These are phyloP conservation scores for Drosophila nigritarsus DNA, from an alignment of 2,888 invertebrate species.

Conservation along the genomic window DNA sequence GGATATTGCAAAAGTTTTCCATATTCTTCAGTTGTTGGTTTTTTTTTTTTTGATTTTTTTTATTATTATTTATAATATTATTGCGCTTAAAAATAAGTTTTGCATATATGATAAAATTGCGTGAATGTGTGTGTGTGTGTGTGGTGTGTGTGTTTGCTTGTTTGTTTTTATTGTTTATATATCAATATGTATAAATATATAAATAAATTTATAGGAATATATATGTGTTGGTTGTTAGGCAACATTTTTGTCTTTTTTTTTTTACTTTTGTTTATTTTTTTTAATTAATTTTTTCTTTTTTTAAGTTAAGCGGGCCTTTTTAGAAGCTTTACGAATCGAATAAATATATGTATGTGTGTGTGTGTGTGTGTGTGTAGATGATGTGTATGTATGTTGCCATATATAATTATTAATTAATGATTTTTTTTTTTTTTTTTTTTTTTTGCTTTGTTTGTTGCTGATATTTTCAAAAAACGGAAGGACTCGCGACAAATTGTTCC, in stretches of 20 bases:
- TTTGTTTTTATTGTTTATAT: conserved; percentile 55
- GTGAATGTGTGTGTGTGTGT: conserved; percentile 46
- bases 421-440: conserved; percentile 8
- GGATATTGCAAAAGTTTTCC: conserved; percentile 52
- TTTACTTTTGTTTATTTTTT: conserved; percentile 21
- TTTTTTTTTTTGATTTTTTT: conserved; percentile 29
- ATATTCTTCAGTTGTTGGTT: conserved; percentile 25
- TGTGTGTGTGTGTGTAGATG: conserved; percentile 21
- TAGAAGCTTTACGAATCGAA: conserved; percentile 67
- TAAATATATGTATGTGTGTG: conserved; percentile 54
- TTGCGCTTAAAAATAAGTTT: conserved; percentile 53
- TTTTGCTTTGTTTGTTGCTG: conserved; percentile 43
- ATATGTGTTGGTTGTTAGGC: conserved; percentile 74
- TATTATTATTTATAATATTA: conserved; percentile 33
- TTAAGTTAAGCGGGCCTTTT: conserved; percentile 55
- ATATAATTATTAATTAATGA: conserved; percentile 21
- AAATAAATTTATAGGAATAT: conserved; percentile 80
- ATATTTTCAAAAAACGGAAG: conserved; percentile 71
- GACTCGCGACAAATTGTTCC: conserved; percentile 63
- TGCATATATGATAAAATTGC: conserved; percentile 72
- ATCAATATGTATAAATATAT: conserved; percentile 73
- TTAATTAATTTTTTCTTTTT: conserved; percentile 20
- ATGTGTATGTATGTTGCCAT: conserved; percentile 39
- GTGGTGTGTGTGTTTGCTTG: conserved; percentile 44
- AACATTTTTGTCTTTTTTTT: conserved; percentile 44